Evolutionary conservation across 2,797 vertebrate genomes (phyloP), one percentile per base, ranked within the genome.

Genomic region (Miichthys miiuy): DNA sequence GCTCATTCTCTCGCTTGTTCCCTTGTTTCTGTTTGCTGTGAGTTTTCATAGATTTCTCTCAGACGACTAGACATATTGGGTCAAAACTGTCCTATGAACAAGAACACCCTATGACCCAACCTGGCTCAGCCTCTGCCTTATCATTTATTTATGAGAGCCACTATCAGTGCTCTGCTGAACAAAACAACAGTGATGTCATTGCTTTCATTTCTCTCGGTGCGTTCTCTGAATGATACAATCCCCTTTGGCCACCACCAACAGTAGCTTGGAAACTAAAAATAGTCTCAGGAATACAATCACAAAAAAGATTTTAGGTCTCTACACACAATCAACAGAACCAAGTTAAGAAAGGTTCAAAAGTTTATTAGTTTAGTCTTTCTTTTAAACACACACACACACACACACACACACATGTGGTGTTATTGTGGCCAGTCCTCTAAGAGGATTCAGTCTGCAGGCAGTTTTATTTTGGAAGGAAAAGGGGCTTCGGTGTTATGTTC

Each of bases 401-500:
- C 34, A 58, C 27, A 44, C 70, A 69, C 52, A 68, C 68, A 61
- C 51, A 14, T 14, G 23, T 67, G 42, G 38, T 78, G 18, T 69
- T 77, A 56, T 55, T 88, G 71, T 66, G 67, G 42, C 2, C 44
- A 80, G 68, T 57, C 74, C 51, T 87, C 72, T 74, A 70, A 75
- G 72, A 86, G 67, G 63, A 73, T 77, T 87, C 61, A 75, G 79
- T 86, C 75, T 86, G 79, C 84, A 88, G 77, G 61, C 82, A 80
- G 77, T 88, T 87, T 88, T 88, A 84, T 89, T 91, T 87, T 91
- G 89, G 84, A 87, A 83, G 77, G 81, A 89, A 91, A 87, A 57
- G 87, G 88, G 82, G 79, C 83, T 91, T 91, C 81, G 89, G 91
- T 91, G 72, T 92, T 89, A 69, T 87, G 90, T 93, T 92, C 82